Evolutionary conservation across 2,797 vertebrate genomes (phyloP), one percentile per base, ranked within the genome.

Genomic region (Bufotes viridis): DNA sequence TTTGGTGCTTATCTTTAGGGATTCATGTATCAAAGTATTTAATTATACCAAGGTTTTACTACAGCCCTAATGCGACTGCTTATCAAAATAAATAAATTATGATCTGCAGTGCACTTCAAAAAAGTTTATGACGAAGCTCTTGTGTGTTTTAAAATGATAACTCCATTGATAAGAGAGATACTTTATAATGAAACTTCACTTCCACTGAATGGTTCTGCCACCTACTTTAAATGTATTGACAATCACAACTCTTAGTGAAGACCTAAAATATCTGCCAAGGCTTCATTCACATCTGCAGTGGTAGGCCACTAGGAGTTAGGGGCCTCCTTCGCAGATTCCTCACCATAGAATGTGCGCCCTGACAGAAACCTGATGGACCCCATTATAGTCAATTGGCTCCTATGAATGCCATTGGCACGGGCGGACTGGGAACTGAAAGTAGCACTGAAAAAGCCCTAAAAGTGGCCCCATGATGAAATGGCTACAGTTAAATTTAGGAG

Each of bases 11-110:
- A 70, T 75, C 69, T 84, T 84, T 61, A 60, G 82, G 82, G 53
- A 60, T 58, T 84, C 80, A 51, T 82, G 79, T 82, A 65, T 24
- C 69, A 57, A 75, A 75, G 70, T 84, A 84, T 84, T 74, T 84
- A 74, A 84, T 84, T 74, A 84, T 60, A 75, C 69, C 42, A 75
- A 84, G 22, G 60, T 81, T 81, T 81, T 81, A 81, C 60, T 49
- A 81, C 80, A 51, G 34, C 22, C 63, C 80, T 49, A 81, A 67
- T 65, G 60, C 42, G 60, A 49, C 51, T 42, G 80, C 34, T 49
- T 81, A 81, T 65, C 80, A 81, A 81, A 81, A 67, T 81, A 81
- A 81, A 65, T 65, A 67, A 63, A 81, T 81, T 81, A 20, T 65
- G 60, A 81, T n/a, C 51, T 24, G 34, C 63, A 42, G 42, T 42